phyloP scores from a whole-genome alignment of 2,888 invertebrate species.

The Papilio demoleus region DNA sequence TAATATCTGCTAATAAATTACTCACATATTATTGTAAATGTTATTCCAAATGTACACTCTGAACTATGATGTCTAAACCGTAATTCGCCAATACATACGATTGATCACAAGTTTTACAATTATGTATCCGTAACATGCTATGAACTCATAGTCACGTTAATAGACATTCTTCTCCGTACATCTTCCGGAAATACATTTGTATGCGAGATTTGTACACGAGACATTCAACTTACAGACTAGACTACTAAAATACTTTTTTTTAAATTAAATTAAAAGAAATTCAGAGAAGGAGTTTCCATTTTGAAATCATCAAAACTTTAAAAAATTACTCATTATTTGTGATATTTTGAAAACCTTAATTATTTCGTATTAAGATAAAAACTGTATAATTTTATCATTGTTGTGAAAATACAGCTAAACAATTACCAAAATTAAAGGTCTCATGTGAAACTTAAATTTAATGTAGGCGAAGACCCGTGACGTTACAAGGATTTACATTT shows the following conservation, averaged over 20 bases:
- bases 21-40: background rate
- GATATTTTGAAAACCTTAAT: too few species aligned
- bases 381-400: background rate
- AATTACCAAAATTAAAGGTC: constrained; percentile 13
- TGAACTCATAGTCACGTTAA: background rate
- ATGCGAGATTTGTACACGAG: background rate
- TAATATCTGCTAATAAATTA: background rate
- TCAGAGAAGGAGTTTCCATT: too few species aligned
- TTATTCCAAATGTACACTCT: background rate
- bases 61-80: background rate
- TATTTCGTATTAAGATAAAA: too few species aligned
- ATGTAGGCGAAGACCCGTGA: constrained; percentile 21
- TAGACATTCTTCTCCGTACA: background rate
- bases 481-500: constrained; percentile 37
- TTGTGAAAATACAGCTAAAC: background rate
- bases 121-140: background rate
- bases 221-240: too few species aligned
- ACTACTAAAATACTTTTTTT: too few species aligned
- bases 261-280: too few species aligned
- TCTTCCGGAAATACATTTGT: background rate
- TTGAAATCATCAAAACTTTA: too few species aligned
- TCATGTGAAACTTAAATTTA: constrained; percentile 21
- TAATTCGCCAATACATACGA: background rate
- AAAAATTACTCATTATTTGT: too few species aligned
- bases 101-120: background rate